A percentile compares a stretch with the other conserved stretches of the same genome.
phyloP scores from a whole-genome alignment of 2,797 vertebrate species.

The Myotis myotis region DNA sequence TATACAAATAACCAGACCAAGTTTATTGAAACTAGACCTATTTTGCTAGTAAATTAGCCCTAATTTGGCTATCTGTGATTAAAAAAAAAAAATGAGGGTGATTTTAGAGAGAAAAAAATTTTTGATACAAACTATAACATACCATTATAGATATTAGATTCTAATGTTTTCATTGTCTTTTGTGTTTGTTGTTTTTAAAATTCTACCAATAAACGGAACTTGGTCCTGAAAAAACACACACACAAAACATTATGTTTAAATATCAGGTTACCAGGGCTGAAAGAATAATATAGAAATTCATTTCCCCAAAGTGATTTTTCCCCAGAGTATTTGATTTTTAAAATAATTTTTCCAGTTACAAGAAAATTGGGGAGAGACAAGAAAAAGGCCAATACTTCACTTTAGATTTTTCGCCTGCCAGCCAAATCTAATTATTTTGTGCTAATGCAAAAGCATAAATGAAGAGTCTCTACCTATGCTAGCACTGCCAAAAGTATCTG shows the following conservation, averaged over 20 bases:
- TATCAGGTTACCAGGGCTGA: constrained; percentile 8
- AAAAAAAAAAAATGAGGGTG: neutral
- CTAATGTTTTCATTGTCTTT: no score
- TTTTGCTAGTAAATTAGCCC: neutral
- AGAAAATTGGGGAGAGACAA: neutral
- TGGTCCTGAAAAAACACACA: no score
- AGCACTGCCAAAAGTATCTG: neutral
- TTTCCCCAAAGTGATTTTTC: constrained; percentile 5
- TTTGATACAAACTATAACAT: no score
- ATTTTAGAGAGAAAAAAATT: no score
- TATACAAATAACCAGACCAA: neutral
- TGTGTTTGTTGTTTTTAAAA: no score
- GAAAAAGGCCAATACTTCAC: neutral
- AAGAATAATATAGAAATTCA: neutral
- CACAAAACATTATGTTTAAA: neutral
- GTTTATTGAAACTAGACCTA: neutral
- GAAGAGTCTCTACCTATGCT: neutral
- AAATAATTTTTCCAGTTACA: constrained; percentile 17
- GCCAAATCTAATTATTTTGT: constrained; percentile 25
- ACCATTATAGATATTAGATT: no score
- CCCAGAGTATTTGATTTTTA: constrained; percentile 13
- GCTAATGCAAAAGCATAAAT: neutral
- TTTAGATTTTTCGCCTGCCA: neutral
- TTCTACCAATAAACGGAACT: no score
- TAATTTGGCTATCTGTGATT: neutral